phyloP scores from a whole-genome alignment of 2,797 vertebrate species.

The Danionella dracula region DNA sequence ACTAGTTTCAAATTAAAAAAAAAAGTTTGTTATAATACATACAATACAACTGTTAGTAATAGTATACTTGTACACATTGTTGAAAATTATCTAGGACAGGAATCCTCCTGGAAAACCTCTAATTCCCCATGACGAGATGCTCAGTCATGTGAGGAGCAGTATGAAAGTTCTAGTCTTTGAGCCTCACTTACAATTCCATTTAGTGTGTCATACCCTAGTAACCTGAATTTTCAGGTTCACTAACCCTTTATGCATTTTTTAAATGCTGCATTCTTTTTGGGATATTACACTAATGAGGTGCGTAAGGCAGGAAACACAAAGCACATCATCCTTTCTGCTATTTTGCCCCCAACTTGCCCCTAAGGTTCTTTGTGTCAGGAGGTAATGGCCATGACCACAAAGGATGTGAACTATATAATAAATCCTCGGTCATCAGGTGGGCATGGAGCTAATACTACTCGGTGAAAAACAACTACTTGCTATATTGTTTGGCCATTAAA shows the following conservation, averaged over 20 bases:
- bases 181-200: constrained; percentile 1
- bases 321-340: not conserved
- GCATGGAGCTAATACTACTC: not conserved
- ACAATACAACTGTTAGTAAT: no score
- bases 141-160: no score
- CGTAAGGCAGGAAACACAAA: not conserved
- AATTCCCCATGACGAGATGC: no score
- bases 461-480: not conserved
- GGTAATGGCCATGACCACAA: not conserved
- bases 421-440: not conserved
- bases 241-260: not conserved
- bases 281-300: constrained; percentile 2
- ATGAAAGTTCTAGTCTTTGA: no score
- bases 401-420: not conserved
- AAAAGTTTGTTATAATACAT: no score
- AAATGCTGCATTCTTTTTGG: not conserved
- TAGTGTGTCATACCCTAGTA: constrained; percentile 7
- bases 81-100: no score
- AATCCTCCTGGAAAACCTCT: no score
- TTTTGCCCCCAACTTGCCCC: no score
- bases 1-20: no score
- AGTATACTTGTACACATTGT: no score
- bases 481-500: no score
- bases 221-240: not conserved
- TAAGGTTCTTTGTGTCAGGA: not conserved